Evolutionary conservation across 2,113 vertebrate species (phyloP), one percentile per base, ranked within the genome.

Genomic region (Hyperopisus bebe): DNA sequence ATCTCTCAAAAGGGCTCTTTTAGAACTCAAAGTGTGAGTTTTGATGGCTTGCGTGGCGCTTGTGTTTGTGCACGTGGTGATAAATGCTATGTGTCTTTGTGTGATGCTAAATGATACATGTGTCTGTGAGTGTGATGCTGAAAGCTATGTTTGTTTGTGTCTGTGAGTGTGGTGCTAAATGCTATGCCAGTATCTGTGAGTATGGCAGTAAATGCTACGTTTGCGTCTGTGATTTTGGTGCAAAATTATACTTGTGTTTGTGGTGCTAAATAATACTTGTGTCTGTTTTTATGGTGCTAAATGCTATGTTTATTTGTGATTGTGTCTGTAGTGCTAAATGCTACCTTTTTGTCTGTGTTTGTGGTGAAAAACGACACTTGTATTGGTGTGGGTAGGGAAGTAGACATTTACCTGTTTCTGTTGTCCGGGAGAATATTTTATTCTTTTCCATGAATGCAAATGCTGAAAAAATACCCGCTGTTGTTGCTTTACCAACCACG

Each of bases 21-120:
- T 19, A 62, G 8, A 87, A 87, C 35, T 88, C 55, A 88, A 39
- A 66, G 87, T 35, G 50, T 51, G 48, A 87, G 51, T 82, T 89
- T 83, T 53, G 46, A 89, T 83, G 35, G 31, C 74, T 47, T 35
- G 21, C 35, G 8, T 44, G 39, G 10, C 21, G 39, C 51, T 55
- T 89, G 77, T 74, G 31, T 51, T 82, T 27, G 3, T 24, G 50
- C 48, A 42, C 55, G 88, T 17, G 74, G 74, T 19, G 74, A 31
- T 42, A 80, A 42, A 80, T 80, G 3, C 11, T 39, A n/a, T 35
- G 70, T 39, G 27, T 77, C 70, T 2, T 77, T 77, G 70, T 77
- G 74, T 80, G 74, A 19, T 42, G 74, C 35, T 80, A 42, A 80
- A 80, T 80, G 74, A 80, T 80, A 42, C 74, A 39, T 80, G 62